Conservation (phyloP, 2,797 vertebrate genomes). For the Eulemur coronatus region DNA sequence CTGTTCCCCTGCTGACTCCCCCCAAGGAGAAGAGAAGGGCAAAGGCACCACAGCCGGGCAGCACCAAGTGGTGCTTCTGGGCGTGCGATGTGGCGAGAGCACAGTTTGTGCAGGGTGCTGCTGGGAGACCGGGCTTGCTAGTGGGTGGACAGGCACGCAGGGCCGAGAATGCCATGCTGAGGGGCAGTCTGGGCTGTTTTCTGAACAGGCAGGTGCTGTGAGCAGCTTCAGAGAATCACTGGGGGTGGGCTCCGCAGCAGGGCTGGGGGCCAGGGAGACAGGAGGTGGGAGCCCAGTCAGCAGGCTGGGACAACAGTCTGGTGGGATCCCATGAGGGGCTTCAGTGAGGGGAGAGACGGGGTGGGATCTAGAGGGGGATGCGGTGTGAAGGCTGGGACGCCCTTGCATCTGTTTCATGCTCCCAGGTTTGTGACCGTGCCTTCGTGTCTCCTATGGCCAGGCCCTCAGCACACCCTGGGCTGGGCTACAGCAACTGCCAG, state of each 20-base stretch:
- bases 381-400: neutral
- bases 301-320: neutral
- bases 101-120: neutral
- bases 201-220: neutral
- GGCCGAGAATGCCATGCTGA: too few relatives aligned
- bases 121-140: neutral
- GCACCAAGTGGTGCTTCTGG: neutral
- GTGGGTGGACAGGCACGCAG: neutral
- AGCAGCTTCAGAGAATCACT: neutral
- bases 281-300: neutral
- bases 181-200: neutral
- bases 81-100: neutral
- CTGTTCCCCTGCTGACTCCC: too few relatives aligned
- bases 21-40: neutral
- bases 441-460: neutral
- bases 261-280: neutral
- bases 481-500: neutral
- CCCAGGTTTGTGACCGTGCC: neutral
- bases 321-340: neutral
- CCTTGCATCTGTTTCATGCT: neutral
- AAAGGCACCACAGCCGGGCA: accelerated
- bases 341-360: neutral
- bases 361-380: too few relatives aligned
- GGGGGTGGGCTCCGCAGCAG: neutral
- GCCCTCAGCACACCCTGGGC: neutral